Evolutionary conservation across 2,888 invertebrate species (phyloP).

Genomic region (Hemaris fuciformis): DNA sequence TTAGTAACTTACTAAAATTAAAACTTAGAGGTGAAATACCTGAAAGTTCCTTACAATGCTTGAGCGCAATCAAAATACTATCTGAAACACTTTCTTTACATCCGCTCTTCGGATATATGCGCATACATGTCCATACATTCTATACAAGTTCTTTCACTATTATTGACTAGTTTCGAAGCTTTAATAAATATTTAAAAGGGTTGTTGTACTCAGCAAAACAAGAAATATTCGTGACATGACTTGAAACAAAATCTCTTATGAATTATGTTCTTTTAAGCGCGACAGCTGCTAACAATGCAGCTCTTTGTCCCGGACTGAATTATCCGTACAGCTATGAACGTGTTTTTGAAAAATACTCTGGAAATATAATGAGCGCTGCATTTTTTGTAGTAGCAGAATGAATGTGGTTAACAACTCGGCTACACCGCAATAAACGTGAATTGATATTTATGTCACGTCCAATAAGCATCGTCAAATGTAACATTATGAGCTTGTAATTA

Average conservation of each 20-base stretch:
- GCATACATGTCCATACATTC: too few relatives aligned
- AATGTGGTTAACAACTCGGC: slow-evolving; percentile 3
- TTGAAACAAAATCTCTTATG: slow-evolving; percentile 60
- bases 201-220: slow-evolving; percentile 12
- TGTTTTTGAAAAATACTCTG: slow-evolving; percentile 19
- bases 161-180: neutral
- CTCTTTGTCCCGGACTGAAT: slow-evolving; percentile 49
- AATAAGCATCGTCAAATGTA: slow-evolving; percentile 33
- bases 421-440: slow-evolving; percentile 15
- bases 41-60: too few relatives aligned
- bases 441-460: slow-evolving; percentile 30
- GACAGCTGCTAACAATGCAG: slow-evolving; percentile 69
- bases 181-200: slow-evolving; percentile 22
- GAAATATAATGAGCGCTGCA: slow-evolving; percentile 7
- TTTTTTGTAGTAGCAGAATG: slow-evolving; percentile 3
- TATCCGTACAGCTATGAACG: slow-evolving; percentile 31
- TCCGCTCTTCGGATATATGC: too few relatives aligned
- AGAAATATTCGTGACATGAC: slow-evolving; percentile 41
- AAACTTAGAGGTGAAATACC: too few relatives aligned
- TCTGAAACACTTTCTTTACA: too few relatives aligned
- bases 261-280: slow-evolving; percentile 61
- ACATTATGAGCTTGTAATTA: slow-evolving; percentile 45
- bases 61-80: too few relatives aligned
- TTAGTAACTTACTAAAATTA: too few relatives aligned
- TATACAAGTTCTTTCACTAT: too few relatives aligned